A percentile compares a stretch with the other conserved stretches of the same genome.
Conservation (phyloP, 2,888 invertebrate species). For the Chaetogeoica ovagalla region DNA sequence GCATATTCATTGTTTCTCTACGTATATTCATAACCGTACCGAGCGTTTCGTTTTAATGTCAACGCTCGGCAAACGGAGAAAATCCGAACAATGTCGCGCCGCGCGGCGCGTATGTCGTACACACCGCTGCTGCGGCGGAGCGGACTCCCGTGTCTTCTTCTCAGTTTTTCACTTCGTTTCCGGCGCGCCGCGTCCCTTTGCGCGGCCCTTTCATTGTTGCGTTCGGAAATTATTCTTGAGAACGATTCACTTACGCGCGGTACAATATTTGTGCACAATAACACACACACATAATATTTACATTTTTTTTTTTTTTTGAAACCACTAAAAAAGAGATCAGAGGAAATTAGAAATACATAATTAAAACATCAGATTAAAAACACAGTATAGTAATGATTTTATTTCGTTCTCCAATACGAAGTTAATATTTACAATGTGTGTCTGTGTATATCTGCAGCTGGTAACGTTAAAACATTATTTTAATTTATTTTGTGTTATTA, state of each 20-base stretch:
- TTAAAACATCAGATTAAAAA: slow-evolving; percentile 18
- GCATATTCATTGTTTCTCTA: slow-evolving; percentile 48
- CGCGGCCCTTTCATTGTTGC: slow-evolving; percentile 7
- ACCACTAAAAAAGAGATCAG: no score
- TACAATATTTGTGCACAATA: slow-evolving; percentile 3
- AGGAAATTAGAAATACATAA: no score
- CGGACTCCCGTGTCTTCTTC: slow-evolving; percentile 35
- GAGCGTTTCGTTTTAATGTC: slow-evolving; percentile 47
- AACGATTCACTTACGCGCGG: slow-evolving; percentile 15
- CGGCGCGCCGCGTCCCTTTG: not conserved
- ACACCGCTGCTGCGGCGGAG: not conserved
- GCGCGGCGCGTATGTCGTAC: not conserved
- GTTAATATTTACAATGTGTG: slow-evolving; percentile 34
- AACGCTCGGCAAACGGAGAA: slow-evolving; percentile 39
- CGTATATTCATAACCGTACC: not conserved
- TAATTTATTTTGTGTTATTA: slow-evolving; percentile 6
- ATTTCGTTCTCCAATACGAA: slow-evolving; percentile 27
- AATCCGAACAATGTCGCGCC: slow-evolving; percentile 30
- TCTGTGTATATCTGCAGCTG: slow-evolving; percentile 11
- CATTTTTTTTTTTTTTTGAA: no score
- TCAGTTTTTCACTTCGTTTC: slow-evolving; percentile 46
- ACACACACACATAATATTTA: slow-evolving; percentile 2
- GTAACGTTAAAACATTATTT: slow-evolving; percentile 21
- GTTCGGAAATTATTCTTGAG: slow-evolving; percentile 37
- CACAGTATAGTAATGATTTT: slow-evolving; percentile 43